Evolutionary conservation across 2,888 invertebrate genomes (phyloP), one percentile per base, ranked within the genome.

Genomic region (Auanema sp.): DNA sequence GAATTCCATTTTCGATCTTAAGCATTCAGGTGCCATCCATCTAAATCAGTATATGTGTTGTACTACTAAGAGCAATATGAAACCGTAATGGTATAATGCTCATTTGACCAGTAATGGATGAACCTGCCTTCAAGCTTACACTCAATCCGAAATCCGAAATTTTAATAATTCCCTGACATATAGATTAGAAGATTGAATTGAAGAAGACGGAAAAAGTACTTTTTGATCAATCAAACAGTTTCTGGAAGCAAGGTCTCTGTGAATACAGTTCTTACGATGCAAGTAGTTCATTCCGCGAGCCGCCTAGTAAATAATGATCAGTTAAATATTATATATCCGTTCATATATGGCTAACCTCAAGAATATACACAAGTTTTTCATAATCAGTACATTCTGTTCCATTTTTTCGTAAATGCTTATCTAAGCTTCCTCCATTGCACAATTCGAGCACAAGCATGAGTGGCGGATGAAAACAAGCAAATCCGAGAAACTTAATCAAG

Each of bases 1-100:
- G 58, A 71, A 78, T 50, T 70, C 66, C 42, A 72, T 68, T 23
- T 66, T 61, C 10, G 60, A 43, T 41, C 62, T 63, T 16, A 78
- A 66, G 18, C 71, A 72, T 66, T 78, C 78, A 12, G 78, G 78
- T 6, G 78, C 76, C 66, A 73, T 65, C 78, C 78, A 77, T 44
- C 71, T 68, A 8, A 33, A 33, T 3, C 33, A 8, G 8, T 5
- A 3, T 5, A 33, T 33, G 4, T 8, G 8, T 33, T 33, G 4
- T 33, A n/a, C n/a, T 33, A 33, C 8, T 5, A 33, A 33, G 33
- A 3, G 4, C 33, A 33, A 33, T 5, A 33, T 5, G 33, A 5
- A 33, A 33, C 33, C 33, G 33, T 33, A 33, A 33, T 33, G 33
- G 33, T 5, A 33, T 33, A 33, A 33, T 33, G 33, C 33, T 33